Evolutionary conservation across 2,888 invertebrate genomes (phyloP).

Genomic region (Phytoseiulus persimilis): DNA sequence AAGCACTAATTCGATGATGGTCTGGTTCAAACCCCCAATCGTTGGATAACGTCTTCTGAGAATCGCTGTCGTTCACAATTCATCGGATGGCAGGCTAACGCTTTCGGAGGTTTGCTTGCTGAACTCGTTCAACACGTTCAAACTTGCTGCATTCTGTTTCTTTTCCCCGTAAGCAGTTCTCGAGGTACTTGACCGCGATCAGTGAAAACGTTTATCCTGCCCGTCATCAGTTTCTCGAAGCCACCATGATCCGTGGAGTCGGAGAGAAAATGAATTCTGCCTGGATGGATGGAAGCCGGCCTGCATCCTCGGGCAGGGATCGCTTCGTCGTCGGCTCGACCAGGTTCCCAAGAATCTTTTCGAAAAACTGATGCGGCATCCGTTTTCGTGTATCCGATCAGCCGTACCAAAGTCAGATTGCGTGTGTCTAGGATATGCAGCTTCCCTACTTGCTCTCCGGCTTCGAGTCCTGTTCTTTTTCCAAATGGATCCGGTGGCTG

Average conservation of each 20-base stretch:
- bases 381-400: too few relatives aligned
- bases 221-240: neutral
- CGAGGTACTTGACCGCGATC: neutral
- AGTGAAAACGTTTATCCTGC: neutral
- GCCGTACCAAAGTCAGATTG: too few relatives aligned
- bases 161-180: neutral
- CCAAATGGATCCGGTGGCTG: too few relatives aligned
- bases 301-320: too few relatives aligned
- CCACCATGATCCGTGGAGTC: neutral
- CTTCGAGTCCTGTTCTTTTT: too few relatives aligned
- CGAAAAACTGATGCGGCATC: too few relatives aligned
- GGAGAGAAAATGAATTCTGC: neutral
- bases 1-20: neutral
- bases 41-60: neutral
- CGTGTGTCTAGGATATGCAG: too few relatives aligned
- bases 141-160: neutral
- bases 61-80: neutral
- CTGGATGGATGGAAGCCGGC: neutral
- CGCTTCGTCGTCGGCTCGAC: too few relatives aligned
- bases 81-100: neutral
- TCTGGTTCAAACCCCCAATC: neutral
- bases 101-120: neutral
- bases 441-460: too few relatives aligned
- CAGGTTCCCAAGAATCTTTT: too few relatives aligned
- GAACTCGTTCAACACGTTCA: neutral